Base-by-base conservation (phyloP, 2,888 invertebrate genomes). In the Aelia acuminata region DNA sequence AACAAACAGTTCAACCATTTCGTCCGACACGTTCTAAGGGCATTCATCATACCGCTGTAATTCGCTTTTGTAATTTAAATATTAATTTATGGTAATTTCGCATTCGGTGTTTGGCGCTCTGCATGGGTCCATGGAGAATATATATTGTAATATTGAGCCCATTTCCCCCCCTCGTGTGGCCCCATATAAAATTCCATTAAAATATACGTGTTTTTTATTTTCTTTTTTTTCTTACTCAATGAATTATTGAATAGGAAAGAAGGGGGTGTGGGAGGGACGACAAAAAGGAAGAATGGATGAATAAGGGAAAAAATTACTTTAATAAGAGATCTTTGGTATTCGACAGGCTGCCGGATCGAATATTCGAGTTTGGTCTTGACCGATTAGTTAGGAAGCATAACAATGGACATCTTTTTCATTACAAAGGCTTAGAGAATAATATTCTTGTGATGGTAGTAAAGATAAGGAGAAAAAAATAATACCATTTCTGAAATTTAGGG, bases 131-230 rank as follows among this genome's bases (percentile, higher is more conserved):
- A 39, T 57, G 49, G 49, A 53, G 85, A 85, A 53, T 39, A 53
- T 85, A 85, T 85, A 85, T 85, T 85, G 50, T 85, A 80, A 85
- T 85, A 85, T 85, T 43, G 85, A 57, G 39, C 50, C 85, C 85
- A 85, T 53, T 53, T 48, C 35, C 31, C 48, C n/a, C 43, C 39
- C 50, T 49, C 86, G 48, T 57, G 49, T 63, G 57, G 63, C 80
- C 75, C 63, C 49, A 57, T 87, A 63, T 87, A 87, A 87, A 87
- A 49, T 80, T 87, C 87, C 87, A 87, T 87, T 87, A 87, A 87
- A 75, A 87, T 87, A 87, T 87, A 87, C 87, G 63, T 75, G 80
- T n/a, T 80, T 80, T 80, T 48, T 48, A n/a, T n/a, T 48, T 75
- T 85, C 53, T 85, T 84, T 47, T 48, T 75, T 85, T 57, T 85